Evolutionary conservation across 2,113 vertebrate species (phyloP).

Genomic region (Solenodon paradoxus): DNA sequence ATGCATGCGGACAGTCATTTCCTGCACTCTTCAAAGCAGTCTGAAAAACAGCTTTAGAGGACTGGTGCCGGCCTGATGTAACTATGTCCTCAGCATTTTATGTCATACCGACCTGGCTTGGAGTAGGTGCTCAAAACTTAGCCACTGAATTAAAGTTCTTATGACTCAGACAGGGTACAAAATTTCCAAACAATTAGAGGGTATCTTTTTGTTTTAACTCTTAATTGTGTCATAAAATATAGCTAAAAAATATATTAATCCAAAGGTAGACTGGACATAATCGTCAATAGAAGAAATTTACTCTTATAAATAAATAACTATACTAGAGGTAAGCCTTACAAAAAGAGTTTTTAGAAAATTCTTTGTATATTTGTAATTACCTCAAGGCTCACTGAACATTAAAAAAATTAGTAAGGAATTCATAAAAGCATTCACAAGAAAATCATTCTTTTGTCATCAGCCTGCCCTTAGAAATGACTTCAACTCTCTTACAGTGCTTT

Average conservation of each 20-base stretch:
- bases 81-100: not conserved
- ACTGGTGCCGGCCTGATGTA: not conserved
- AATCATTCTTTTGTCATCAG: not conserved
- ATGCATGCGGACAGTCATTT: not conserved
- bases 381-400: not conserved
- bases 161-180: not conserved
- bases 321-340: not conserved
- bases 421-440: constrained; percentile 22
- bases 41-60: not conserved
- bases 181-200: not conserved
- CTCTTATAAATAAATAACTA: not conserved
- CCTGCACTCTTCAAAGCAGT: not conserved
- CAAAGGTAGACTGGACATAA: not conserved
- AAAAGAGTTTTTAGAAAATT: constrained; percentile 19
- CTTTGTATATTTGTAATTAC: not conserved
- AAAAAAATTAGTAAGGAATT: not conserved
- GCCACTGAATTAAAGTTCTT: not conserved
- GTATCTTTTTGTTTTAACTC: not conserved
- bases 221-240: constrained; percentile 24
- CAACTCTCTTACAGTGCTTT: not conserved
- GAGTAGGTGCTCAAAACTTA: not conserved
- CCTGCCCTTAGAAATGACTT: not conserved
- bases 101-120: not conserved
- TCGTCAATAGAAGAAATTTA: not conserved
- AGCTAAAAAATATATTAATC: constrained; percentile 4